Evolutionary conservation across 2,888 invertebrate genomes (phyloP).

Genomic region (Heliconius ismenius): DNA sequence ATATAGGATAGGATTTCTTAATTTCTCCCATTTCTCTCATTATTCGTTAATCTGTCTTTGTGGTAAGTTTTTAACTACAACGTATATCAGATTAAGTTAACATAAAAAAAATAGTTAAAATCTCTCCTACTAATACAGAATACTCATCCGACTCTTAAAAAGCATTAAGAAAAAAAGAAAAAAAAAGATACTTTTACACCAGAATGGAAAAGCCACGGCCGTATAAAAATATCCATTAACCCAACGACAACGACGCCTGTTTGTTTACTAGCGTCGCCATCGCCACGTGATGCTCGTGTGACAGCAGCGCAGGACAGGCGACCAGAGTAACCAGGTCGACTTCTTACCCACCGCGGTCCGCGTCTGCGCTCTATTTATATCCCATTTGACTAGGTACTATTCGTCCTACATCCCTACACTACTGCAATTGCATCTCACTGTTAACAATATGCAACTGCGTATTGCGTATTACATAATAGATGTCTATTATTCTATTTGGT

Average conservation of each 20-base stretch:
- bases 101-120: background rate
- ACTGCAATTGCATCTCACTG: constrained; percentile 50
- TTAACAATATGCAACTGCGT: constrained; percentile 47
- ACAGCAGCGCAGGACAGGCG: constrained; percentile 52
- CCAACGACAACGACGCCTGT: constrained; percentile 40
- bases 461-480: constrained; percentile 43
- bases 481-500: constrained; percentile 20
- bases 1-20: too few relatives aligned
- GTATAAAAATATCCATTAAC: constrained; percentile 8
- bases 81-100: background rate
- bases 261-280: constrained; percentile 52
- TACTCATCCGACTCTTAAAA: background rate
- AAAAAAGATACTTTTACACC: background rate
- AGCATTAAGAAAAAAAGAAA: background rate
- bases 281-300: constrained; percentile 50
- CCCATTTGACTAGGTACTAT: constrained; percentile 50
- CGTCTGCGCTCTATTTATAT: constrained; percentile 59
- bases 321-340: constrained; percentile 68
- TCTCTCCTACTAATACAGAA: too few relatives aligned
- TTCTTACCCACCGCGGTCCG: constrained; percentile 48
- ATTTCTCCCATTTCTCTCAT: too few relatives aligned
- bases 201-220: background rate
- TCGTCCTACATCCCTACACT: constrained; percentile 46
- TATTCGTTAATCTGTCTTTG: too few relatives aligned
- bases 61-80: background rate